Evolutionary conservation across 64 coral and sea anemone species (phyloP), one percentile per base, ranked within the genome.

Genomic region (Hydrozoanthus tunicans): DNA sequence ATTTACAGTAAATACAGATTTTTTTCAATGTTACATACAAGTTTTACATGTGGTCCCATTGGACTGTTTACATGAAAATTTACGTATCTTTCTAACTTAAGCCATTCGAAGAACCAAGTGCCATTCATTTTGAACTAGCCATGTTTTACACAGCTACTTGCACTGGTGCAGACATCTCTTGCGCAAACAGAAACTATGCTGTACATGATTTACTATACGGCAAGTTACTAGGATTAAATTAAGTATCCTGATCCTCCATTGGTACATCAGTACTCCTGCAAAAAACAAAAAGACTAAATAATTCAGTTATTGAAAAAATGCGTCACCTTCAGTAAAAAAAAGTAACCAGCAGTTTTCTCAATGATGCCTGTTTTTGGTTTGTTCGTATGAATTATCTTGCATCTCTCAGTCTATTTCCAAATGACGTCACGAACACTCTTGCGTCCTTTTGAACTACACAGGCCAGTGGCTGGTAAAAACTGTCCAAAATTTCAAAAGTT

Each of bases 1-100:
- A 88, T 88, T 88, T 88, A 88, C 84, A 88, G 84, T 88, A 88
- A 73, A 88, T 88, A 88, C 84, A 75, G 68, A 75, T 58, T 14
- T 88, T 74, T 57, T 74, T 43, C 10, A 57, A 88, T 73, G 23
- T 24, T 88, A 88, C 84, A 88, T 75, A 88, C 56, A 88, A 72
- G 69, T 86, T 88, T 74, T 88, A 88, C 84, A 88, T 88, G 70
- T 13, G 55, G 69, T 73, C 84, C 83, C 55, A 56, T 7, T 55
- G 83, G 83, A 51, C 53, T 88, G 70, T 74, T 88, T 59, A 75
- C 56, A 88, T 59, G 55, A 56, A 88, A 74, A 73, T 72, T 73
- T 60, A 55, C 56, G 65, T 84, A 53, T 86, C 56, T 74, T 88
- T n/a, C 5, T 67, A 58, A 76, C 72, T 24, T 88, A 74, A 88